Base-by-base conservation (phyloP, 1,140 invertebrate genomes). In the Bombus cullumanus region DNA sequence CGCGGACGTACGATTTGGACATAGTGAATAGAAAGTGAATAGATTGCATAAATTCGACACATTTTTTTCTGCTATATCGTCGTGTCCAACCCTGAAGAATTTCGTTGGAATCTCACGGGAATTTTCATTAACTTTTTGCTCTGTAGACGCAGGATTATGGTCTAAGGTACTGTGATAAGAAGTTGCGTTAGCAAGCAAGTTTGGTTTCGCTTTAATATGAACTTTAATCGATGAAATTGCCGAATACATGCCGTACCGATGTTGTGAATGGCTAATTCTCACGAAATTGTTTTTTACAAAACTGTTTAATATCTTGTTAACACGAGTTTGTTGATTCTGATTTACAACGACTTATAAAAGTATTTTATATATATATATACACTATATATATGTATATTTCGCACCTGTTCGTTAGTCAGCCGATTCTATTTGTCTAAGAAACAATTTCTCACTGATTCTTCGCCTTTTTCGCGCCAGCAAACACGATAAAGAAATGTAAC, bases 21-120 rank as follows among this genome's bases (percentile, higher is more conserved):
- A 85, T 57, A 71, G 79, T n/a, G 79, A 85, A 90, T 90, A 87
- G 89, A 89, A 90, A 90, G 89, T 25, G 66, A n/a, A 28, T 15
- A 53, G 10, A 43, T 87, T 87, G 88, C 88, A 76, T 69, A 89
- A 86, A 86, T 89, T 89, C 78, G 28, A n/a, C 47, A 47, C 41
- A 31, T 39, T 22, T 41, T 59, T 34, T 9, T 22, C 15, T 22
- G 5, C 18, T 53, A 53, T 53, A 53, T 18, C 12, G 10, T 62
- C n/a, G 28, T 15, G n/a, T 34, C 15, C 2, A 31, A 18, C n/a
- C 15, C 15, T 31, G 64, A 66, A 15, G n/a, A 34, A 66, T 66
- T 66, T 66, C 15, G n/a, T 31, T 15, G 13, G 13, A 68, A 68
- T 37, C 18, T 31, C n/a, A 31, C 13, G 10, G n/a, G n/a, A 31